These are phyloP conservation scores for Phrynocephalus versicolor DNA, from an alignment of 2,113 vertebrate species.

Conservation along the genomic window DNA sequence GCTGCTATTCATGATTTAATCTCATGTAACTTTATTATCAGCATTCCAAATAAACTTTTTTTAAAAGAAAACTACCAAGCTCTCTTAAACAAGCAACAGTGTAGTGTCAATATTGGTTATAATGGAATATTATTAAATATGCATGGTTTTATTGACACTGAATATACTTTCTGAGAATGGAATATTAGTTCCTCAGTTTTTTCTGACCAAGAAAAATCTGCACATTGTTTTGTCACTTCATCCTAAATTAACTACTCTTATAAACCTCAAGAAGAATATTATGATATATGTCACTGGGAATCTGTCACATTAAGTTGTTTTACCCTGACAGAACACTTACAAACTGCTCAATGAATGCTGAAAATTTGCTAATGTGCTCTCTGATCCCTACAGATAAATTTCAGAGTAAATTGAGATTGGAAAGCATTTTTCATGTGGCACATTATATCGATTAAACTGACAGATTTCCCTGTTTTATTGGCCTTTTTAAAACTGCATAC, in stretches of 20 bases:
- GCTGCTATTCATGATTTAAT: not conserved
- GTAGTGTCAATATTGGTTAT: not conserved
- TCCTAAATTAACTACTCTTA: not conserved
- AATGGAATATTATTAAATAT: not conserved
- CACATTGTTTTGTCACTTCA: slow-evolving; percentile 21
- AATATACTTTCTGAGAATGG: not conserved
- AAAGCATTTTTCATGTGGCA: slow-evolving; percentile 45
- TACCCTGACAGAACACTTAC: slow-evolving; percentile 39
- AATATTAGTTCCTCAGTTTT: not conserved
- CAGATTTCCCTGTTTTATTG: slow-evolving; percentile 52
- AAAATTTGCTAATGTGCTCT: slow-evolving; percentile 37
- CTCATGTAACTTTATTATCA: not conserved
- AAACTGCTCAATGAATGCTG: slow-evolving; percentile 22
- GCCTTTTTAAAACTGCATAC: slow-evolving; percentile 45
- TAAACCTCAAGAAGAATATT: slow-evolving; percentile 5
- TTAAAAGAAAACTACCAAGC: not conserved
- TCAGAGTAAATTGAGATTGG: slow-evolving; percentile 46
- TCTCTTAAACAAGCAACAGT: not conserved
- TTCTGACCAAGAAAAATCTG: not conserved
- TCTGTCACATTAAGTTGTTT: slow-evolving; percentile 28
- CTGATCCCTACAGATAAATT: slow-evolving; percentile 48
- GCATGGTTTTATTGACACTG: not conserved
- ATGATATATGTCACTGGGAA: slow-evolving; percentile 33
- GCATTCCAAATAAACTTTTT: too few species aligned
- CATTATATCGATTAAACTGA: slow-evolving; percentile 55